Conservation (phyloP, 2,888 invertebrate genomes). For the Anthoptus insignis region DNA sequence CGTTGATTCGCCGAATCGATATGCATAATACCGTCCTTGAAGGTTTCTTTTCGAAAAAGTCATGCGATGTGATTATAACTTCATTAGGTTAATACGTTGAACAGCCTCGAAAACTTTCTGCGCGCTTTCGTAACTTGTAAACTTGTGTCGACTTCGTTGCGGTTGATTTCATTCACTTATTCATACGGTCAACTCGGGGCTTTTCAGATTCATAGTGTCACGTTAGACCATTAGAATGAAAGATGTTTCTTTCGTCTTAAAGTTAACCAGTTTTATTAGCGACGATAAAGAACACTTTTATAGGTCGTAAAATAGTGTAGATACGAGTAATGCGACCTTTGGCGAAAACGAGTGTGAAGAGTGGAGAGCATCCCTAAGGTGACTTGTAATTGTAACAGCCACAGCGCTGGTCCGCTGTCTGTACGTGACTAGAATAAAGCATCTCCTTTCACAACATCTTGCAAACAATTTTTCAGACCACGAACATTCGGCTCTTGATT, state of each 20-base stretch:
- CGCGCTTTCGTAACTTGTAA: constrained; percentile 69
- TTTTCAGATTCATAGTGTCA: constrained; percentile 62
- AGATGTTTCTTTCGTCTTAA: constrained; percentile 52
- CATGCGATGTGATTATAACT: constrained; percentile 61
- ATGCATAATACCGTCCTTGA: constrained; percentile 82
- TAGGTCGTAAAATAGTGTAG: constrained; percentile 66
- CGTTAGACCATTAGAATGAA: constrained; percentile 57
- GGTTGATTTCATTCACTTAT: constrained; percentile 56
- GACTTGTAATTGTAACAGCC: constrained; percentile 60
- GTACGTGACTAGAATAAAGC: constrained; percentile 53
- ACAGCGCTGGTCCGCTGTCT: constrained; percentile 52
- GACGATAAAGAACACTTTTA: constrained; percentile 70
- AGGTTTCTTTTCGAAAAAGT: constrained; percentile 68
- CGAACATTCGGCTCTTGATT: neutral
- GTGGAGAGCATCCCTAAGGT: constrained; percentile 57
- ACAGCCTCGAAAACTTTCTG: constrained; percentile 54
- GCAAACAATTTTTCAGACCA: neutral
- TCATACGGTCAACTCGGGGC: constrained; percentile 55
- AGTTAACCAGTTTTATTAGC: constrained; percentile 61
- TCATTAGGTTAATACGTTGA: constrained; percentile 59
- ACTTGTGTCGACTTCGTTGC: constrained; percentile 63
- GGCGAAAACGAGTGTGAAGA: constrained; percentile 56
- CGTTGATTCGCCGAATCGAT: constrained; percentile 82
- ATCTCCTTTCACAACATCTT: constrained; percentile 8
- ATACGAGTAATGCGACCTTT: constrained; percentile 73